These are phyloP conservation scores for Verasper variegatus DNA, from an alignment of 2,113 vertebrate species.

Conservation along the genomic window DNA sequence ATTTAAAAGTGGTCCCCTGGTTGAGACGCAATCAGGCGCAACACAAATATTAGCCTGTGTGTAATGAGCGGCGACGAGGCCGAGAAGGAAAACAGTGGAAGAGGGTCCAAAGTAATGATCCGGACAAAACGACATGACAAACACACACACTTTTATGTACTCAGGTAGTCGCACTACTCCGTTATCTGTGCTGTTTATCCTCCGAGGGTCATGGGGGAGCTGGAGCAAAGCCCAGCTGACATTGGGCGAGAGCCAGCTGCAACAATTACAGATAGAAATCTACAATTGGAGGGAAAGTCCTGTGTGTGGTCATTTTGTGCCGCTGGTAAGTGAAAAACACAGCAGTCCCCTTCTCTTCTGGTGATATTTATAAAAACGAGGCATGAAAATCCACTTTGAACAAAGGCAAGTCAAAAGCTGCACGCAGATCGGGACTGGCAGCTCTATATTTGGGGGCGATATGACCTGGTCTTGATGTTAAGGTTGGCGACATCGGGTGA, in stretches of 20 bases:
- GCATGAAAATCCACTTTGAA: slow-evolving; percentile 22
- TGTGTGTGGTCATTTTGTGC: too few species aligned
- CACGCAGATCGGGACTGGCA: slow-evolving; percentile 53
- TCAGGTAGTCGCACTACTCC: too few species aligned
- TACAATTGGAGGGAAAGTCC: too few species aligned
- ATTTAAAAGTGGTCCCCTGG: slow-evolving; percentile 26
- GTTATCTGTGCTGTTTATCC: too few species aligned
- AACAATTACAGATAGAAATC: too few species aligned
- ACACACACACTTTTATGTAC: background rate
- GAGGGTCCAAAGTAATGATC: background rate
- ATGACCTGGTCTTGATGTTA: slow-evolving; percentile 61
- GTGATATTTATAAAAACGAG: too few species aligned
- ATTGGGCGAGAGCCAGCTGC: too few species aligned
- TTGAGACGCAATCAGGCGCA: slow-evolving; percentile 9
- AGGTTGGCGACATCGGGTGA: slow-evolving; percentile 46
- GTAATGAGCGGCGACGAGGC: slow-evolving; percentile 9
- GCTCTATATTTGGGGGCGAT: slow-evolving; percentile 56
- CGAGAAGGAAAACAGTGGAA: background rate
- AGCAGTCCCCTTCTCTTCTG: too few species aligned
- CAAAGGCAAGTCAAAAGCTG: slow-evolving; percentile 18
- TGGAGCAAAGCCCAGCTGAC: too few species aligned
- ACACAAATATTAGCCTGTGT: slow-evolving; percentile 38
- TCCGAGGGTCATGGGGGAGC: too few species aligned
- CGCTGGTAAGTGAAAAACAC: too few species aligned
- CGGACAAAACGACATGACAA: background rate